These are phyloP conservation scores for Oplegnathus fasciatus DNA, from an alignment of 2,113 vertebrate genomes.

Conservation along the genomic window DNA sequence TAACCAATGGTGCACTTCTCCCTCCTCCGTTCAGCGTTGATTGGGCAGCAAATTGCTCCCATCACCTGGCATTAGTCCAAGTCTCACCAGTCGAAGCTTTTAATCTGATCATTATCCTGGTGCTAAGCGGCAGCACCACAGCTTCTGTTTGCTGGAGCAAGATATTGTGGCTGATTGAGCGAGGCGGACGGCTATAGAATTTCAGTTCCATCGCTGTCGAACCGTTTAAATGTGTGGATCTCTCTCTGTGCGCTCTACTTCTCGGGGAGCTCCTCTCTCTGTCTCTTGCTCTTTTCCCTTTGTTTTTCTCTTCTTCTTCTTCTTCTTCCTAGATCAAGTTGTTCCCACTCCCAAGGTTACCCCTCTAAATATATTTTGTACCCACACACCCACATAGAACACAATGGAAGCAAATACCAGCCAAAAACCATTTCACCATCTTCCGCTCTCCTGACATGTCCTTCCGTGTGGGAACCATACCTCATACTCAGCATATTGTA, in stretches of 20 bases:
- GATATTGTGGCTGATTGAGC: slow-evolving; percentile 67
- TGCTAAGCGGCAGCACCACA: slow-evolving; percentile 57
- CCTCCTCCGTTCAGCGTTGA: slow-evolving; percentile 43
- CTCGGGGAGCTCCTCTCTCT: slow-evolving; percentile 16
- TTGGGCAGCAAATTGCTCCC: slow-evolving; percentile 74
- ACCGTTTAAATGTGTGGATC: slow-evolving; percentile 58
- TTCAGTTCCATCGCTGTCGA: slow-evolving; percentile 29
- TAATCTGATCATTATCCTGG: slow-evolving; percentile 77
- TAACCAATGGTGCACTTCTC: slow-evolving; percentile 51
- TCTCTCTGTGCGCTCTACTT: slow-evolving; percentile 15
- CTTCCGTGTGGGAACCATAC: slow-evolving; percentile 20
- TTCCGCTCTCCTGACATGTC: slow-evolving; percentile 20
- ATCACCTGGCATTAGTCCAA: slow-evolving; percentile 74
- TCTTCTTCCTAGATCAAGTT: slow-evolving; percentile 13
- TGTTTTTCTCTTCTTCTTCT: background rate
- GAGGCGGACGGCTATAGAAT: slow-evolving; percentile 27
- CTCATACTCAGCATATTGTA: slow-evolving; percentile 8
- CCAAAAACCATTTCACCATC: slow-evolving; percentile 17
- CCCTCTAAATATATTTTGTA: background rate
- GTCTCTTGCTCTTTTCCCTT: background rate
- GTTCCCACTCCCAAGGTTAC: slow-evolving; percentile 35
- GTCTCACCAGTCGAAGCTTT: slow-evolving; percentile 73
- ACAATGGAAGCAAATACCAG: slow-evolving; percentile 24
- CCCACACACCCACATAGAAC: background rate
- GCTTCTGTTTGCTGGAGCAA: slow-evolving; percentile 71